Conservation (phyloP, 2,888 invertebrate species). For the Caenorhabditis sp. region DNA sequence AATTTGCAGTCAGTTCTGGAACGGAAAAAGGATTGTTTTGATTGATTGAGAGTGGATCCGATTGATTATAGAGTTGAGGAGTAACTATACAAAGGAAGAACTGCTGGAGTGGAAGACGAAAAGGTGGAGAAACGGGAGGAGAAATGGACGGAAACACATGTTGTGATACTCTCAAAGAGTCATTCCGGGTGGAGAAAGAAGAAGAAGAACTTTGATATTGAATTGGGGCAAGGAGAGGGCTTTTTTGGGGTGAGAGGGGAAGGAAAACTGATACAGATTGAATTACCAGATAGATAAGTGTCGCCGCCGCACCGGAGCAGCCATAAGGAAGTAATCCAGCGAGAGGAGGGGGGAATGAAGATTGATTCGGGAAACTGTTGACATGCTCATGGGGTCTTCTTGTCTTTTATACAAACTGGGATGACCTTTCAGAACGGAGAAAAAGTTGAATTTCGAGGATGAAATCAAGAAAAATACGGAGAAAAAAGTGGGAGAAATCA, state of each 20-base stretch:
- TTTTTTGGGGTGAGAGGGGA: slow-evolving; percentile 3
- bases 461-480: neutral
- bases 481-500: slow-evolving; percentile 1
- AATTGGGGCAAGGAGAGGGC: slow-evolving; percentile 1
- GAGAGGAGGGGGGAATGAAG: slow-evolving; percentile 8
- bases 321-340: slow-evolving; percentile 19
- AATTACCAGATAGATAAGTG: slow-evolving; percentile 36
- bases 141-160: slow-evolving; percentile 25
- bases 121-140: slow-evolving; percentile 5
- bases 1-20: slow-evolving; percentile 52
- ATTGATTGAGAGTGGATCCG: neutral
- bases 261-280: slow-evolving; percentile 34
- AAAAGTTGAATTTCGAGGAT: neutral
- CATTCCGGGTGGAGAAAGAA: neutral
- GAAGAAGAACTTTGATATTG: neutral
- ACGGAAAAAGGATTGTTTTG: neutral
- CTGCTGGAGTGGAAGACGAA: neutral
- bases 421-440: neutral
- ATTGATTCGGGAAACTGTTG: slow-evolving; percentile 16
- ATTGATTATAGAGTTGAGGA: neutral
- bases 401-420: neutral
- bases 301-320: neutral
- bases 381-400: neutral
- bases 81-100: slow-evolving; percentile 7
- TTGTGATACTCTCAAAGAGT: neutral